These are phyloP conservation scores for Cataglyphis rosenhaueri DNA, from an alignment of 2,888 invertebrate genomes.

Conservation along the genomic window DNA sequence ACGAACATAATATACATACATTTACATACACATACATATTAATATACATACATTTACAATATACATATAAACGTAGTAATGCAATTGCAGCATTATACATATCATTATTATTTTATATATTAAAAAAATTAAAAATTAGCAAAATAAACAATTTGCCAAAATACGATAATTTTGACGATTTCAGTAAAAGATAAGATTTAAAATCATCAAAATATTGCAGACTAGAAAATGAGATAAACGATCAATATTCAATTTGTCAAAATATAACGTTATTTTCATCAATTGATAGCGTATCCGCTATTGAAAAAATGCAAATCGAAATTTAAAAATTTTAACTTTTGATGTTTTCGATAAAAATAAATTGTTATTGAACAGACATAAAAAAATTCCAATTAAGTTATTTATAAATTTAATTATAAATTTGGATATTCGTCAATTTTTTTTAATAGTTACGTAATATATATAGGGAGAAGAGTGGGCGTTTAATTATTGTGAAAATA, in stretches of 20 bases:
- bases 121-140: background rate
- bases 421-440: background rate
- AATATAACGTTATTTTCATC: background rate
- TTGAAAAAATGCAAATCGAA: background rate
- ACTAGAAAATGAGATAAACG: background rate
- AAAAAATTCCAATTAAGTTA: background rate
- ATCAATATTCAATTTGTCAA: conserved; percentile 6
- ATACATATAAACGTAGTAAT: background rate
- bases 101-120: background rate
- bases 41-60: too few relatives aligned
- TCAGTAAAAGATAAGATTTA: background rate
- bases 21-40: too few relatives aligned
- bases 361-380: background rate
- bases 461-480: background rate
- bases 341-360: background rate
- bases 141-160: background rate
- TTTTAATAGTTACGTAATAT: background rate
- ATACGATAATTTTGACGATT: background rate
- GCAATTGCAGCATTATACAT: background rate
- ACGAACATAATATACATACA: background rate
- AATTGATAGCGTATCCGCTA: background rate
- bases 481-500: conserved; percentile 14
- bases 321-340: conserved; percentile 1
- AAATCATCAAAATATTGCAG: background rate
- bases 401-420: background rate